Evolutionary conservation across 2,113 vertebrate genomes (phyloP).

Genomic region (Phodopus roborovskii): DNA sequence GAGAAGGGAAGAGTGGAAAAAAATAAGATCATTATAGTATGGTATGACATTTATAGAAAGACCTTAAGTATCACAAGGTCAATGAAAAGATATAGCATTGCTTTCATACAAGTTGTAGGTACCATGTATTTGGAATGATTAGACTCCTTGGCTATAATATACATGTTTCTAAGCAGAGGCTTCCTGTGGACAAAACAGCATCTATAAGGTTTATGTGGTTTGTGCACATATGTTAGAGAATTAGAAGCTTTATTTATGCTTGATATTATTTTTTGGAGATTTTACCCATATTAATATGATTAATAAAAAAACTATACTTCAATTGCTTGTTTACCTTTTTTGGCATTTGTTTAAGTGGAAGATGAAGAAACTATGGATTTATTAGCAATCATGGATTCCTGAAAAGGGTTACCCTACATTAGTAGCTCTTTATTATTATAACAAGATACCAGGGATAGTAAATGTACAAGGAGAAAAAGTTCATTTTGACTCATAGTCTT

Average conservation of each 20-base stretch:
- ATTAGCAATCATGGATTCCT: neutral
- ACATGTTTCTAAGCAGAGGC: neutral
- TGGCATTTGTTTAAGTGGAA: neutral
- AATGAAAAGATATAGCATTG: too few species aligned
- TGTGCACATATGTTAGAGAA: neutral
- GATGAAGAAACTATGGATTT: neutral
- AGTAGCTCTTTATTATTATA: neutral
- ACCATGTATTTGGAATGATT: neutral
- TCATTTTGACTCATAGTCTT: neutral
- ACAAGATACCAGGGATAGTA: neutral
- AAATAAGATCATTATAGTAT: neutral
- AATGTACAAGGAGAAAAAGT: neutral
- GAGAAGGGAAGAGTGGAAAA: neutral
- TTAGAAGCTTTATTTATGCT: neutral
- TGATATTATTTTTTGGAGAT: neutral
- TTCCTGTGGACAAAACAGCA: neutral
- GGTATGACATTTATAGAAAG: neutral
- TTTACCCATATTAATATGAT: neutral
- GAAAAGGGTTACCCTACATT: neutral
- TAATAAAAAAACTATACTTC: neutral
- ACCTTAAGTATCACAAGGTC: neutral
- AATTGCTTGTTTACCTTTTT: neutral
- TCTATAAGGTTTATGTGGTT: neutral
- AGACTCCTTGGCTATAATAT: neutral
- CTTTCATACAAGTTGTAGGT: neutral